Evolutionary conservation across 2,888 invertebrate species (phyloP), one percentile per base, ranked within the genome.

Genomic region (Aporophyla lueneburgensis): DNA sequence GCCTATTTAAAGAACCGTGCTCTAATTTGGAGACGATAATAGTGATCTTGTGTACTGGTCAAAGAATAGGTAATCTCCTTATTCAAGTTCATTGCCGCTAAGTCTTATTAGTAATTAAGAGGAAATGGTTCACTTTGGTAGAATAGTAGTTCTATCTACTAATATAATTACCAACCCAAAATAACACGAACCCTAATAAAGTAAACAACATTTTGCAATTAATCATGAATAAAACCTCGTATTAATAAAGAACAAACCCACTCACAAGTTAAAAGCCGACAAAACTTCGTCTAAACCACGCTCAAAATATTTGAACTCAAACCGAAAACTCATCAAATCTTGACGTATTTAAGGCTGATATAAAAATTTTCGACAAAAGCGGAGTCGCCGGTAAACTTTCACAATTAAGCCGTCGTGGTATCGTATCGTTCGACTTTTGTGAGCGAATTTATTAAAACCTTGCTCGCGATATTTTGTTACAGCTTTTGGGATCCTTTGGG

Each of bases 401-500:
- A 90, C 92, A 93, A 93, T 93, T 91, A 93, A 89, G 88, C 85
- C 86, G 84, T 87, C 75, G 76, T 58, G 78, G 83, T 88, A 87
- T 85, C 83, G 85, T 79, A 72, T 76, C 85, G 87, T 83, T 82
- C 76, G 79, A 81, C 79, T 87, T 86, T 85, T 84, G 79, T 89
- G 77, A 88, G 84, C 84, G 85, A 87, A 91, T 92, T 92, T 92
- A 92, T 91, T 92, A 92, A 91, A 92, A 90, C 87, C 76, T 72
- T 82, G 76, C 87, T 86, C 76, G 71, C 83, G 83, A 87, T 90
- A 89, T 90, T 91, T 83, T 89, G 88, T 89, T 87, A 81, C 78
- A 83, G 79, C 71, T 80, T 85, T 81, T 74, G 62, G 74, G 73
- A 83, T 76, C 80, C 83, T 82, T 74, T 54, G 59, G 40, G 59